phyloP scores from a whole-genome alignment of 2,797 vertebrate genomes.

The Valencia hispanica region DNA sequence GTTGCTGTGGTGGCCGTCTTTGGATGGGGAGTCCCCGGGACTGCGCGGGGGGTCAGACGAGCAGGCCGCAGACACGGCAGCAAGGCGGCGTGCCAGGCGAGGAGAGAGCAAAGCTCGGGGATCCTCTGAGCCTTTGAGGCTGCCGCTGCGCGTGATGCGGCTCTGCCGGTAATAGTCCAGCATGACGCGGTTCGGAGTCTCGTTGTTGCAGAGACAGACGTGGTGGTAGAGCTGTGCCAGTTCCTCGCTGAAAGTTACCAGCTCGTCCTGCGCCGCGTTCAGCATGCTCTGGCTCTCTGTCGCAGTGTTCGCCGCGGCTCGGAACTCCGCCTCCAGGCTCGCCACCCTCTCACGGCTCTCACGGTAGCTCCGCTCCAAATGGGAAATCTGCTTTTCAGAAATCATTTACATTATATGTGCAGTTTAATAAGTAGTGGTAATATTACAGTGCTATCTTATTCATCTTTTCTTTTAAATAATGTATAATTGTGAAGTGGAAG shows the following conservation, averaged over 20 bases:
- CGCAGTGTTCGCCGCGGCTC: conserved; percentile 82
- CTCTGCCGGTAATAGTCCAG: conserved; percentile 98
- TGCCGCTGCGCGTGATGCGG: conserved; percentile 90
- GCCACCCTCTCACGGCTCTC: conserved; percentile 86
- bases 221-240: conserved; percentile 98
- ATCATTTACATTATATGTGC: background rate
- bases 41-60: conserved; percentile 82
- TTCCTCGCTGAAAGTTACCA: conserved; percentile 98
- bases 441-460: too few relatives aligned
- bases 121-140: conserved; percentile 93
- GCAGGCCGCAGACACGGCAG: conserved; percentile 80
- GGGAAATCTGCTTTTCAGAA: conserved; percentile 77
- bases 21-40: conserved; percentile 85
- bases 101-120: conserved; percentile 92
- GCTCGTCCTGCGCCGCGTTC: conserved; percentile 93
- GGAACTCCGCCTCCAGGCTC: conserved; percentile 90
- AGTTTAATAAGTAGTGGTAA: background rate
- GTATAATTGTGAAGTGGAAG: background rate
- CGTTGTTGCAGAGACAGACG: conserved; percentile 97
- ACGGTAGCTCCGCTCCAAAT: conserved; percentile 85
- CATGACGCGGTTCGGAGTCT: conserved; percentile 98
- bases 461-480: background rate
- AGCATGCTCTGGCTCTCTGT: conserved; percentile 92
- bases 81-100: conserved; percentile 87
- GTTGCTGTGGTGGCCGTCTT: conserved; percentile 78